A percentile compares a stretch with the other conserved stretches of the same genome.
Evolutionary conservation across 2,888 invertebrate species (phyloP).

Genomic region (Elegia similella): DNA sequence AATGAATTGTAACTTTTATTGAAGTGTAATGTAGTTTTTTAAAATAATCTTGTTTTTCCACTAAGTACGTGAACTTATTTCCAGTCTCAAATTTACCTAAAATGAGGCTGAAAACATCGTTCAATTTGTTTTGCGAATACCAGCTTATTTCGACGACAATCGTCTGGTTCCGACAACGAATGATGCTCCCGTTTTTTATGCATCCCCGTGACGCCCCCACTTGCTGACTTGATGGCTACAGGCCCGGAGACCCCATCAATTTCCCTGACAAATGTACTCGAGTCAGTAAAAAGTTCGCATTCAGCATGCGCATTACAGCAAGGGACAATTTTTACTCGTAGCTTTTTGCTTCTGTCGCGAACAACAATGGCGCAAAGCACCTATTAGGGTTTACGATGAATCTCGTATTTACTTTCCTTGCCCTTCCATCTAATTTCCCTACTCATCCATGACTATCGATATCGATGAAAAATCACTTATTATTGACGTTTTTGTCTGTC

Average conservation of each 20-base stretch:
- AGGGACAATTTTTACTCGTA: conserved; percentile 32
- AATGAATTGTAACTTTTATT: not conserved
- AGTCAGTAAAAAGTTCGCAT: conserved; percentile 33
- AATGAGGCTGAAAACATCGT: not conserved
- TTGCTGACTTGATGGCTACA: conserved; percentile 27
- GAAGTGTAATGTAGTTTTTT: no score
- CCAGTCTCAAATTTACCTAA: no score
- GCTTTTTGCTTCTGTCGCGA: conserved; percentile 26
- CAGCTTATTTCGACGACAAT: not conserved
- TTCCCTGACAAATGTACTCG: conserved; percentile 33
- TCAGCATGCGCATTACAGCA: conserved; percentile 33
- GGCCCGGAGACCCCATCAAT: conserved; percentile 32
- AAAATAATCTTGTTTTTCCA: no score
- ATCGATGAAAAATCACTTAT: no score
- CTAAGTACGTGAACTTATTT: no score
- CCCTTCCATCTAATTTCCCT: no score
- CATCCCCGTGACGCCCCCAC: conserved; percentile 24
- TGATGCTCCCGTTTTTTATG: conserved; percentile 36
- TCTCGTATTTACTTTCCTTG: no score
- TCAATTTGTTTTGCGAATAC: not conserved
- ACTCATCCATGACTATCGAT: no score
- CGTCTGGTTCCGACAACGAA: conserved; percentile 40
- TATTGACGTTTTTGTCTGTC: no score
- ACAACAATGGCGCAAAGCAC: not conserved
- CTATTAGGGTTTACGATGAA: not conserved